A percentile compares a stretch with the other conserved stretches of the same genome.
Evolutionary conservation across 2,888 invertebrate genomes (phyloP).

Genomic region (Lepidocyrtinus sp.): DNA sequence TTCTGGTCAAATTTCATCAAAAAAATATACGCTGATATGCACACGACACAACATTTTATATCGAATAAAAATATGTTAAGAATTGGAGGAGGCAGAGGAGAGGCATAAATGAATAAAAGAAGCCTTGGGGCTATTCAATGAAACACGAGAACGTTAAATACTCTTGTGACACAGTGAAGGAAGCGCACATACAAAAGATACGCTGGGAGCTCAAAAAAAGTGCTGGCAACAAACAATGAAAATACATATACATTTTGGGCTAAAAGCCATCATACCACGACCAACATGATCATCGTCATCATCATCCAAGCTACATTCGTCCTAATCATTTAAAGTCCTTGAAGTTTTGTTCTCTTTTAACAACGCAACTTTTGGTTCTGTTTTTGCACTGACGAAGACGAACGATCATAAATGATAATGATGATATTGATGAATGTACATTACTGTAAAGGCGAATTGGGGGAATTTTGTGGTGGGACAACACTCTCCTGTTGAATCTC

Average conservation of each 20-base stretch:
- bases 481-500: slow-evolving; percentile 36
- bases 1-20: slow-evolving; percentile 51
- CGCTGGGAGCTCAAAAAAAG: neutral
- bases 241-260: neutral
- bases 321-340: slow-evolving; percentile 43
- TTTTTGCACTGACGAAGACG: slow-evolving; percentile 3
- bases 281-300: slow-evolving; percentile 34
- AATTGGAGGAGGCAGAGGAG: neutral
- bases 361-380: slow-evolving; percentile 28
- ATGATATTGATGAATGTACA: slow-evolving; percentile 44
- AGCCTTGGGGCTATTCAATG: slow-evolving; percentile 49
- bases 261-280: slow-evolving; percentile 19
- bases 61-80: neutral
- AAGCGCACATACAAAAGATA: slow-evolving; percentile 18
- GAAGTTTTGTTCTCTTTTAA: slow-evolving; percentile 41
- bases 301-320: slow-evolving; percentile 11
- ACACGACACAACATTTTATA: neutral
- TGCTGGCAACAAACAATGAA: slow-evolving; percentile 22
- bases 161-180: slow-evolving; percentile 52
- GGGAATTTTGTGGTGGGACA: neutral
- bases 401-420: slow-evolving; percentile 7
- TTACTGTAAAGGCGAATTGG: neutral
- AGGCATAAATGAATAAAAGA: slow-evolving; percentile 22
- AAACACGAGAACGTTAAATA: slow-evolving; percentile 52
- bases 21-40: neutral